phyloP scores from a whole-genome alignment of 2,113 vertebrate species.

The Poicephalus meyeri region DNA sequence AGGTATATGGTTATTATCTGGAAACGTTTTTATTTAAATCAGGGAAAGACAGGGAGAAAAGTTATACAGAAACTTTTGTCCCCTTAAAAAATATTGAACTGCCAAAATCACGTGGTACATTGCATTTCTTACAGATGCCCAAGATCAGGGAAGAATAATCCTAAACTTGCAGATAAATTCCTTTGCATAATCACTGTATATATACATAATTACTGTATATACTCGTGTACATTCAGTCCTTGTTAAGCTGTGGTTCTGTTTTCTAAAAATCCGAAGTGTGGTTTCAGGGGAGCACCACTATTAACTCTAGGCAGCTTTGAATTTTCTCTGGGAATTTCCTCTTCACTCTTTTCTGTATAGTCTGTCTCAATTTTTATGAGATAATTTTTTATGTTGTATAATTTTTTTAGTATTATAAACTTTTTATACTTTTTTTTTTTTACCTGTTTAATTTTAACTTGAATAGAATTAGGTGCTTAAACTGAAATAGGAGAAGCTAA shows the following conservation, averaged over 20 bases:
- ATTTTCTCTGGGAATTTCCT: neutral
- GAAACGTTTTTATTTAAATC: neutral
- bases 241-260: neutral
- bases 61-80: neutral
- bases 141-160: constrained; percentile 13
- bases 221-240: neutral
- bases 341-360: neutral
- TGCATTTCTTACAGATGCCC: neutral
- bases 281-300: neutral
- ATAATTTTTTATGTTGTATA: neutral
- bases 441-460: neutral
- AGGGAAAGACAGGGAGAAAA: constrained; percentile 8
- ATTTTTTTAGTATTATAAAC: neutral
- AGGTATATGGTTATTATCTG: neutral
- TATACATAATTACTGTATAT: neutral
- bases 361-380: neutral
- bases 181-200: neutral
- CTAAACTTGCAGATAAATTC: neutral
- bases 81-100: neutral
- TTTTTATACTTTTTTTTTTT: constrained; percentile 11
- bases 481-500: neutral
- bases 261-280: neutral
- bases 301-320: neutral
- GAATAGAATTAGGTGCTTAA: neutral
- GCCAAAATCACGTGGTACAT: neutral